A percentile compares a stretch with the other conserved stretches of the same genome.
Evolutionary conservation across 1,140 invertebrate genomes (phyloP).

Genomic region (Leptestheria dahalacensis): DNA sequence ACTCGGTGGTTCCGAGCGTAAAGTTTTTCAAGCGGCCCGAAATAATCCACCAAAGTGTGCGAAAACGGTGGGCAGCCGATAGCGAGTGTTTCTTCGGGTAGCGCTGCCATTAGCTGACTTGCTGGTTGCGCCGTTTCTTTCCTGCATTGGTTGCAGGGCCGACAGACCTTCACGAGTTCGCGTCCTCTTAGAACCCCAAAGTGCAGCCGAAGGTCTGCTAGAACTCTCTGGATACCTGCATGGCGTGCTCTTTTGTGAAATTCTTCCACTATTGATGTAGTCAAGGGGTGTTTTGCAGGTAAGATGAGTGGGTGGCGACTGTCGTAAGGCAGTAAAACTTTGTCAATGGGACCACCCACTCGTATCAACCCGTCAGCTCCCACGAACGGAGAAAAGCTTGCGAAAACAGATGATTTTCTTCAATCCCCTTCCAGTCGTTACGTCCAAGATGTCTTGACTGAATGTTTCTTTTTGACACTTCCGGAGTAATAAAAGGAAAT

Average conservation of each 20-base stretch:
- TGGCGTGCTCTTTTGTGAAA: background rate
- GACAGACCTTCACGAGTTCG: background rate
- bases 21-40: background rate
- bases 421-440: background rate
- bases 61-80: conserved; percentile 2
- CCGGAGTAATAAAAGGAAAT: background rate
- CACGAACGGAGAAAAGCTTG: background rate
- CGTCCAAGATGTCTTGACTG: background rate
- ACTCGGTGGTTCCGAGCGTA: background rate
- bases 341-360: background rate
- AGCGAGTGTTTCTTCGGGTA: background rate
- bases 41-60: conserved; percentile 3
- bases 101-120: background rate
- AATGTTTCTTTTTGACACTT: background rate
- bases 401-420: background rate
- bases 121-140: background rate
- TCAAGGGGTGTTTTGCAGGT: background rate
- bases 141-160: background rate
- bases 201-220: background rate
- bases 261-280: background rate
- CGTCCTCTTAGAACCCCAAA: conserved; percentile 10
- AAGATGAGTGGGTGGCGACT: background rate
- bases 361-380: conserved; percentile 2
- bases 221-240: background rate
- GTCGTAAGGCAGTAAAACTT: conserved; percentile 1